Base-by-base conservation (phyloP, 2,797 vertebrate genomes). In the Anableps anableps region DNA sequence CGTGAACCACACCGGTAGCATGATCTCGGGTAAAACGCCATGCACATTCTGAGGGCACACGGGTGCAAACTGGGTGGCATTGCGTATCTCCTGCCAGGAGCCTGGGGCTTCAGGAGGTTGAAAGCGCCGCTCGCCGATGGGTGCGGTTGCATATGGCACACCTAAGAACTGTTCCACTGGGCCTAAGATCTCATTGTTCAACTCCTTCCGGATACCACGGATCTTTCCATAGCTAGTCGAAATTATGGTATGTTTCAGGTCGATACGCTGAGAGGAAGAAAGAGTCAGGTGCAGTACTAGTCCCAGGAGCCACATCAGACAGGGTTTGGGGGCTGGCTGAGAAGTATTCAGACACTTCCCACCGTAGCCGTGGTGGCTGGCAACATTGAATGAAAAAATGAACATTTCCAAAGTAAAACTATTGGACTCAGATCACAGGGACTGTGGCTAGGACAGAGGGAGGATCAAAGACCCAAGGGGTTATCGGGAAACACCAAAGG, bases 1-100 rank as follows among this genome's bases (percentile, higher is more conserved):
- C 1, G 97, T 98, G 94, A 98, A 98, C 98, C 98, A 99, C 71
- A 98, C 96, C 0, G 97, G 98, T 13, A 98, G 95, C 98, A 99
- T 99, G 86, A 99, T 97, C 76, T 97, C 97, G 0, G 97, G 98
- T 74, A 98, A 94, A 48, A 97, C 97, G 16, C 97, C 97, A 8
- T 98, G 97, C 78, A 98, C 94, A 81, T 98, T 99, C 91, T 98
- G 97, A 7, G 97, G 97, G 91, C 98, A 99, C 71, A 98, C 98
- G 0, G 97, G 96, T 0, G 96, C 97, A 85, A 98, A 97, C 55
- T 96, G 95, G 0, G 97, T 98, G 94, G 97, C 97, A 50, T 99
- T 98, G 77, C 97, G 96, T 10, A 97, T 95, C 83, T 97, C 97
- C 62, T 97, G 96, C 97, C 97, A 98, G 14, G 98, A 98, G 2